Base-by-base conservation (phyloP, 2,888 invertebrate genomes). In the Xylocampa areola region DNA sequence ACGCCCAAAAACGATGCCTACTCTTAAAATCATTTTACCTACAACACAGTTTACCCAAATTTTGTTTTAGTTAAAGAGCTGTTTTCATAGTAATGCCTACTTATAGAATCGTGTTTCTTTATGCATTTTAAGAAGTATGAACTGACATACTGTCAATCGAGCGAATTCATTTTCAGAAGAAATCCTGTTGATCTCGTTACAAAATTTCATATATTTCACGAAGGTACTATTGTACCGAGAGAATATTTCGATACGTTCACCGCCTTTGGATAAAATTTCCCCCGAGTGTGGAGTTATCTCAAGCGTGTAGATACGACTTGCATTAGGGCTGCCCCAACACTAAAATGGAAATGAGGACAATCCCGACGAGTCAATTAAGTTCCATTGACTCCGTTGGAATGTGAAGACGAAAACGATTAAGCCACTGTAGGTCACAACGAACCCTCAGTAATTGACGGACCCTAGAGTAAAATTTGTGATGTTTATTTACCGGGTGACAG, bases 331-430 rank as follows among this genome's bases (percentile, higher is more conserved):
- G 51, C 11, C 44, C 36, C 37, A 29, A 16, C 10, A 53, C 47
- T 53, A 43, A 58, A 68, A 59, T 52, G 39, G 50, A 64, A 70
- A 54, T 67, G 59, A 70, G 45, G 44, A 63, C 48, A 66, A 63
- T 64, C 60, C 54, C 55, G 29, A 25, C 35, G 51, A 48, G 57
- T 61, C 57, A 69, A 73, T 74, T 63, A 72, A 70, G 67, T 64
- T 48, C 37, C 55, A 78, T 74, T 64, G 67, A 51, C 60, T 40
- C 40, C 35, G 54, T 53, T 40, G 47, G 21, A 74, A 63, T 62
- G 55, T 61, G 59, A 77, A 65, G 68, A 62, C 55, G 43, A 59
- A 60, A 60, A 41, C 54, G 59, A 68, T 74, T 65, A 68, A 63
- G 32, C 30, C 45, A n/a, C 48, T 45, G 40, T 59, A 37, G 64